Conservation (phyloP, 2,113 vertebrate species). For the Plectropomus leopardus region DNA sequence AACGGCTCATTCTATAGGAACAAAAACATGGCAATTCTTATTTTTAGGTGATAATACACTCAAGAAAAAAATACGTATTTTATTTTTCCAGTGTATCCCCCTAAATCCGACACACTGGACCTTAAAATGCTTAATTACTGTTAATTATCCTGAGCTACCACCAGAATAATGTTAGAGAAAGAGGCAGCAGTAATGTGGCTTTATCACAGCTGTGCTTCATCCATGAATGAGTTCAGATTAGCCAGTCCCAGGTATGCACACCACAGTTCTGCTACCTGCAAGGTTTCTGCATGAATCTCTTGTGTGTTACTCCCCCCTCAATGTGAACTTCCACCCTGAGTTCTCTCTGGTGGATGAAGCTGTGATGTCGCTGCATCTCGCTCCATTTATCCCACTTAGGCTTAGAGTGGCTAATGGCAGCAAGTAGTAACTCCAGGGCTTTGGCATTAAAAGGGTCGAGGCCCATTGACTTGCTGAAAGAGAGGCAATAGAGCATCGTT, state of each 20-base stretch:
- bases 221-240: constrained; percentile 13
- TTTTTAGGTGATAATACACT: no score
- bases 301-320: neutral
- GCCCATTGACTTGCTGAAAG: constrained; percentile 60
- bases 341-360: constrained; percentile 37
- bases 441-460: constrained; percentile 58
- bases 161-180: neutral
- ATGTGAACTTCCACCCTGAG: neutral
- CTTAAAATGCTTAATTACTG: neutral
- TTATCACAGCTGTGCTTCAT: neutral
- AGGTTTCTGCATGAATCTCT: constrained; percentile 4
- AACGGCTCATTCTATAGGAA: no score
- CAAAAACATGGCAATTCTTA: no score
- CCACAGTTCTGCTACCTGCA: neutral
- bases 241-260: neutral
- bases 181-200: neutral
- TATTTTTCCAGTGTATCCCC: no score
- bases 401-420: constrained; percentile 59
- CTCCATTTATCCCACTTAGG: constrained; percentile 65
- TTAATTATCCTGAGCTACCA: neutral
- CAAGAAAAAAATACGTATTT: no score
- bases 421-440: constrained; percentile 51
- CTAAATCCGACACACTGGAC: no score
- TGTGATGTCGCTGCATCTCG: constrained; percentile 38
- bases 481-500: constrained; percentile 31